A percentile compares a stretch with the other conserved stretches of the same genome.
Evolutionary conservation across 2,797 vertebrate species (phyloP).

Genomic region (Rhinella marina): DNA sequence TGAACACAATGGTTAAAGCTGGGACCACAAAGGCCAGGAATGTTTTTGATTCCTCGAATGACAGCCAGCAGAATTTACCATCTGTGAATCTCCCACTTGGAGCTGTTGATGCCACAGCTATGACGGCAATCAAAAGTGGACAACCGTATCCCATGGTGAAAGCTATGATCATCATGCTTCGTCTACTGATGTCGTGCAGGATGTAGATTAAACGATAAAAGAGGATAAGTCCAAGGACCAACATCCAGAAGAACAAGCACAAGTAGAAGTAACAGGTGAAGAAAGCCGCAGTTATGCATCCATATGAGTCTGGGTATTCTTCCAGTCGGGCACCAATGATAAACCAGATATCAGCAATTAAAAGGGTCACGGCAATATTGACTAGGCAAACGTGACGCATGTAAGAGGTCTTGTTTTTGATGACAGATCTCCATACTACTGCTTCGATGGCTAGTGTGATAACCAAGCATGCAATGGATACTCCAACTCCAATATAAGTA

Average conservation of each 20-base stretch:
- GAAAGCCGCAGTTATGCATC: conserved; percentile 72
- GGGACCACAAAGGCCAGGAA: conserved; percentile 73
- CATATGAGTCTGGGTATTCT: conserved; percentile 32
- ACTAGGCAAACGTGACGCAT: conserved; percentile 76
- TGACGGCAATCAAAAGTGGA: conserved; percentile 70
- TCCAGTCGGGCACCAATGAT: conserved; percentile 65
- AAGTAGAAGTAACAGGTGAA: conserved; percentile 77
- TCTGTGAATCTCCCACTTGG: conserved; percentile 67
- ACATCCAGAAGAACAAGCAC: conserved; percentile 79
- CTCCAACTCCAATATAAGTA: conserved; percentile 69
- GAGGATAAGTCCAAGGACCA: conserved; percentile 74
- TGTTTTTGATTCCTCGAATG: conserved; percentile 66
- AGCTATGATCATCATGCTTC: conserved; percentile 67
- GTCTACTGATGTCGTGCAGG: conserved; percentile 72
- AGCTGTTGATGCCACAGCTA: conserved; percentile 72
- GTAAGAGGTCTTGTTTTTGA: conserved; percentile 70
- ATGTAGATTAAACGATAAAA: conserved; percentile 73
- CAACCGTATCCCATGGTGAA: conserved; percentile 74
- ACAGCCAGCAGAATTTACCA: conserved; percentile 73
- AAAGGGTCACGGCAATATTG: conserved; percentile 72
- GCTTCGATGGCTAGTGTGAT: conserved; percentile 71
- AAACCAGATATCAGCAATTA: conserved; percentile 71
- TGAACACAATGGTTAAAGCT: conserved; percentile 69
- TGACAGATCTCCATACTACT: conserved; percentile 73
- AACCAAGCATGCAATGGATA: conserved; percentile 72